These are phyloP conservation scores for Schrankia costaestrigalis DNA, from an alignment of 2,888 invertebrate genomes.

Conservation along the genomic window DNA sequence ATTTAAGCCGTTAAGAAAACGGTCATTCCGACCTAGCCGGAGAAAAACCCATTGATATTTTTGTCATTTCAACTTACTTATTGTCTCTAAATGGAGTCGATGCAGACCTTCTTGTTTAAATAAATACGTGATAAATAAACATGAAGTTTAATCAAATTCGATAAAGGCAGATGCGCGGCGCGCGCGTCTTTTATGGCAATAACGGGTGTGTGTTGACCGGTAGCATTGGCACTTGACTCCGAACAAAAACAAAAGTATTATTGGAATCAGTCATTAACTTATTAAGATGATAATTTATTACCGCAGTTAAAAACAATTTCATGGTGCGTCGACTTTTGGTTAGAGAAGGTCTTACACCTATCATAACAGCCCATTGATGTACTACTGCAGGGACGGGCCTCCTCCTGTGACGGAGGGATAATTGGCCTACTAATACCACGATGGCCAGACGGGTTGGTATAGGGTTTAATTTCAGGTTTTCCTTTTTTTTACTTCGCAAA, in stretches of 20 bases:
- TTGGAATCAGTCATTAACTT: constrained; percentile 76
- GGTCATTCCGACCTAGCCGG: constrained; percentile 16
- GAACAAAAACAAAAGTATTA: constrained; percentile 69
- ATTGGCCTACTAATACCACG: too few species aligned
- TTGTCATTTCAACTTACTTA: constrained; percentile 26
- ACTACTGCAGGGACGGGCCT: too few species aligned
- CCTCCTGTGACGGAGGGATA: too few species aligned
- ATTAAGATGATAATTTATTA: constrained; percentile 78
- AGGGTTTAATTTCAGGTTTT: too few species aligned
- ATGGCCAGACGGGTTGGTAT: too few species aligned
- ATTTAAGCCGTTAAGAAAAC: constrained; percentile 17
- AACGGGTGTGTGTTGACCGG: constrained; percentile 58
- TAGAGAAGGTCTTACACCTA: constrained; percentile 20
- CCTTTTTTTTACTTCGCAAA: too few species aligned
- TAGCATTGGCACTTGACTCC: constrained; percentile 56
- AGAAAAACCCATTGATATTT: constrained; percentile 26
- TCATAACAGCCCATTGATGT: too few species aligned
- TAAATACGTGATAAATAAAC: constrained; percentile 72
- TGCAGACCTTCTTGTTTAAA: constrained; percentile 51
- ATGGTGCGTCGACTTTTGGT: constrained; percentile 52
- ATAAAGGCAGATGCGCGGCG: constrained; percentile 71
- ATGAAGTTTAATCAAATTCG: constrained; percentile 79
- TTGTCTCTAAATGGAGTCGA: constrained; percentile 43
- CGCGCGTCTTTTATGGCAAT: constrained; percentile 64
- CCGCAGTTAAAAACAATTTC: constrained; percentile 62